Base-by-base conservation (phyloP, 2,888 invertebrate species). In the Dicyrtomina minuta region DNA sequence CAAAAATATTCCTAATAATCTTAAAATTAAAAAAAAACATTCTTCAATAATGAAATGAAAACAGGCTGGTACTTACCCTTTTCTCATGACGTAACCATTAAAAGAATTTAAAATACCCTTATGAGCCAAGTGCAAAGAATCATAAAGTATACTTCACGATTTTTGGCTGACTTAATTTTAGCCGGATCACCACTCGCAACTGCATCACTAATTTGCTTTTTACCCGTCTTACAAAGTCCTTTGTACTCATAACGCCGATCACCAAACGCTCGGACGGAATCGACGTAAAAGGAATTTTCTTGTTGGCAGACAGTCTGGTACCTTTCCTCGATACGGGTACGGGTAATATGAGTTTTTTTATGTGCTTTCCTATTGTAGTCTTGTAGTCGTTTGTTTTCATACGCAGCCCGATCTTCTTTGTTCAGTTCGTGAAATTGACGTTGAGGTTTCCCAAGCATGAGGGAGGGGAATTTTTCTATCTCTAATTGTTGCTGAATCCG, bases 21-120 rank as follows among this genome's bases (percentile, higher is more conserved):
- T 46, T 10, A 10, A 51, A 15, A 51, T 12, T 3, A 17, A 22
- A 17, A 4, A 46, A 13, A 17, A 13, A 4, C 17, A 17, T 8
- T 17, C n/a, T 43, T 12, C 13, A 43, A 12, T 12, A 12, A 43
- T 43, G 43, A 43, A 15, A 26, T 22, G 27, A 26, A 33, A 58
- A 2, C n/a, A 53, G 22, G 12, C 8, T 33, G 33, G 55, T 27
- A 73, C 77, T 76, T 80, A 87, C 85, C 89, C 89, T 81, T 85
- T 87, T 81, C 89, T 86, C 89, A 90, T 98, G 68, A 99, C 98
- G 82, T 99, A 99, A 65, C 99, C 99, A 81, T 99, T 99, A 84
- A 99, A 99, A 0, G 98, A 98, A 85, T 99, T 99, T 56, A 99
- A 86, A 81, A 99, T 99, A 83, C 99, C 99, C 83, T 99, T 99